Evolutionary conservation across 2,888 invertebrate species (phyloP).

Genomic region (Nemapogon koenigi): DNA sequence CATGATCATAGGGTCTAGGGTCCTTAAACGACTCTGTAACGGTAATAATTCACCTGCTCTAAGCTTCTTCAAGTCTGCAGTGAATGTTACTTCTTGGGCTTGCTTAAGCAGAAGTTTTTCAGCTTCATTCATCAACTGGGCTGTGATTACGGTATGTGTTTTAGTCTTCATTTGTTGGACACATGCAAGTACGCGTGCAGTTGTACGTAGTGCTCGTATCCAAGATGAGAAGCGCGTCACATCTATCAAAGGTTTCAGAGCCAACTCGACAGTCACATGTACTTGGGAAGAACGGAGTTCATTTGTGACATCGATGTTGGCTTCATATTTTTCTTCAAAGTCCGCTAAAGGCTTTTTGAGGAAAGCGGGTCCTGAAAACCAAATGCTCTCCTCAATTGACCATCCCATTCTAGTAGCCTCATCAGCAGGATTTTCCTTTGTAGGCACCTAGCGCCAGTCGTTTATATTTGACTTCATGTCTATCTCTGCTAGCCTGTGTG

Average conservation of each 20-base stretch:
- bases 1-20: background rate
- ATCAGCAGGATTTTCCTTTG: constrained; percentile 18
- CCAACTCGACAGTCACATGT: too few species aligned
- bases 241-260: too few species aligned
- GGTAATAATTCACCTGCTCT: background rate
- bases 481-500: constrained; percentile 19
- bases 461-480: constrained; percentile 15
- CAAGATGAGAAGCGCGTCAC: background rate
- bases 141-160: background rate
- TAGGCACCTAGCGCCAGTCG: constrained; percentile 23
- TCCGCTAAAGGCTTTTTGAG: background rate
- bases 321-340: background rate
- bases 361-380: constrained; percentile 3
- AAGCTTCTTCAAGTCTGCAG: background rate
- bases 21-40: background rate
- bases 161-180: background rate
- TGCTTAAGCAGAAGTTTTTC: background rate
- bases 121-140: background rate
- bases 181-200: background rate
- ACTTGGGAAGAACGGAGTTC: too few species aligned
- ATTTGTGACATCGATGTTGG: background rate
- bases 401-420: too few species aligned
- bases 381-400: background rate
- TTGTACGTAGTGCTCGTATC: background rate
- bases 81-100: background rate